Evolutionary conservation across 2,888 invertebrate genomes (phyloP).

Genomic region (Drosophila niveifrons): DNA sequence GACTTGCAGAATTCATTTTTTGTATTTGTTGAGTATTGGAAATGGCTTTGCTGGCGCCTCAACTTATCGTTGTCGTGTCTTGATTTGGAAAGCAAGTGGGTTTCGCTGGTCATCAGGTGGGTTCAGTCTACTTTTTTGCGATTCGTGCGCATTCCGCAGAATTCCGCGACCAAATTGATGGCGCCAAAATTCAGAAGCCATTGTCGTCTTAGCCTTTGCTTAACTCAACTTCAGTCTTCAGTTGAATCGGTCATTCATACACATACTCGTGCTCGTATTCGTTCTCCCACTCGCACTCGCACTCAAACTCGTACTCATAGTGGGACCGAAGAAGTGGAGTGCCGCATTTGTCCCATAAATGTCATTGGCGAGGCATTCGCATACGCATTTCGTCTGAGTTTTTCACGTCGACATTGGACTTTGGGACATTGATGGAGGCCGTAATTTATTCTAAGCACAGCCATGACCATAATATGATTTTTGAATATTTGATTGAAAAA

Average conservation of each 20-base stretch:
- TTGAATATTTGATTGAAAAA: slow-evolving; percentile 79
- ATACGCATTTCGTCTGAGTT: slow-evolving; percentile 65
- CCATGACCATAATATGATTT: slow-evolving; percentile 73
- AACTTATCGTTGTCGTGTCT: slow-evolving; percentile 49
- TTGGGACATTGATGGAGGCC: slow-evolving; percentile 62
- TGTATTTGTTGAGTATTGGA: slow-evolving; percentile 48
- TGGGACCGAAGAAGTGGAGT: slow-evolving; percentile 67
- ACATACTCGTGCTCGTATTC: slow-evolving; percentile 22
- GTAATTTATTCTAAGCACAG: slow-evolving; percentile 78
- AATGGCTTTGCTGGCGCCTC: slow-evolving; percentile 77
- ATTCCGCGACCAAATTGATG: slow-evolving; percentile 80
- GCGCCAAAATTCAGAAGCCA: slow-evolving; percentile 78
- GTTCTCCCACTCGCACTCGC: too few relatives aligned
- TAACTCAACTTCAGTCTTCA: slow-evolving; percentile 5
- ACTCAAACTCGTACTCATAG: neutral
- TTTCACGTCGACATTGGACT: slow-evolving; percentile 69
- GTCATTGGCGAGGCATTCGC: slow-evolving; percentile 64
- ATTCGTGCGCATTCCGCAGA: slow-evolving; percentile 68
- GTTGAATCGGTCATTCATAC: slow-evolving; percentile 52
- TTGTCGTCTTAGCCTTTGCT: slow-evolving; percentile 32
- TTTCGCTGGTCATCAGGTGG: slow-evolving; percentile 27
- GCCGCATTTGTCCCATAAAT: slow-evolving; percentile 77
- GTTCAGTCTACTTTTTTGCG: slow-evolving; percentile 37
- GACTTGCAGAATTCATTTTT: slow-evolving; percentile 6
- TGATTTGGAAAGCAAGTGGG: slow-evolving; percentile 62